Evolutionary conservation across 1,140 invertebrate genomes (phyloP).

Genomic region (Diorhabda carinulata): DNA sequence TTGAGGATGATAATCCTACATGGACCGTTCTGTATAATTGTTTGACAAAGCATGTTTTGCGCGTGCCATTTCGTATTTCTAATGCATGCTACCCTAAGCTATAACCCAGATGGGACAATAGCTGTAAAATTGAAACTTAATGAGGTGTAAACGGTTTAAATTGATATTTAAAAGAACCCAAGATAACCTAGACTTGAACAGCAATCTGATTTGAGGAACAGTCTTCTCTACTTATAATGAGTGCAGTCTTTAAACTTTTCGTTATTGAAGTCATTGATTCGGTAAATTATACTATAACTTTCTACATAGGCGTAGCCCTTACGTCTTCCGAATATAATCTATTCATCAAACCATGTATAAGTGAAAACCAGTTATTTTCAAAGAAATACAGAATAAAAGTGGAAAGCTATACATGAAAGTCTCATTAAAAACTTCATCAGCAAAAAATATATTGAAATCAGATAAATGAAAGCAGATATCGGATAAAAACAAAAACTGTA

Average conservation of each 20-base stretch:
- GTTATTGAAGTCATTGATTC: slow-evolving; percentile 45
- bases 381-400: no score
- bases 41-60: slow-evolving; percentile 16
- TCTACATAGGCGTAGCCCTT: not conserved
- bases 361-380: no score
- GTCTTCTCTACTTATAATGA: slow-evolving; percentile 44
- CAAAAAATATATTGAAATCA: no score
- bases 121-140: slow-evolving; percentile 52
- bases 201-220: slow-evolving; percentile 48
- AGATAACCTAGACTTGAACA: slow-evolving; percentile 47
- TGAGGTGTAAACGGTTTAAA: slow-evolving; percentile 49
- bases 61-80: slow-evolving; percentile 40
- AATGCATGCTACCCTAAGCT: slow-evolving; percentile 44
- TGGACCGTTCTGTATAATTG: slow-evolving; percentile 18
- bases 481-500: no score
- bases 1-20: not conserved
- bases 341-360: no score
- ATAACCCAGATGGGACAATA: slow-evolving; percentile 49
- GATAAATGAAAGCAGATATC: no score
- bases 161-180: slow-evolving; percentile 50
- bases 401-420: no score
- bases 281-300: slow-evolving; percentile 40
- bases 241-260: slow-evolving; percentile 35
- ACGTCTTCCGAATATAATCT: no score
- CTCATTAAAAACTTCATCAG: no score